Base-by-base conservation (phyloP, 2,797 vertebrate genomes). In the Enteromius fasciolatus region DNA sequence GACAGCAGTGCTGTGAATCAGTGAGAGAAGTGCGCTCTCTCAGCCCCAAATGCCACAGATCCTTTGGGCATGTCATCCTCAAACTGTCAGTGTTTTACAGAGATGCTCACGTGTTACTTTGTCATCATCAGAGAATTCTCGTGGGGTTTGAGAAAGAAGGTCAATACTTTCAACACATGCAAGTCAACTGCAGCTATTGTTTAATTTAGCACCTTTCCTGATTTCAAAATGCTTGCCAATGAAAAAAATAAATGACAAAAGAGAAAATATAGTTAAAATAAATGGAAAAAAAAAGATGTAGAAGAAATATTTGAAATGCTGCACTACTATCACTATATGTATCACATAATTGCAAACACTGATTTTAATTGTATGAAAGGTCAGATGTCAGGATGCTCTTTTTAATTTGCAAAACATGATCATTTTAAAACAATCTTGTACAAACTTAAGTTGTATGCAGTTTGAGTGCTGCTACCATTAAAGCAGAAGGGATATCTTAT, bases 1-100 rank as follows among this genome's bases (percentile, higher is more conserved):
- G 59, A 80, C 76, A 83, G 63, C 46, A 61, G 82, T 39, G 83
- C 54, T 54, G 72, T 41, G 61, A 74, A 64, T 50, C 57, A 80
- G 68, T n/a, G 67, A 83, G 80, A 72, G 81, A 76, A 89, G 88
- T 90, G 90, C 75, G 82, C 87, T 89, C 85, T 90, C 85, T 39
- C 28, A 25, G 36, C 54, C 39, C 44, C 72, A 20, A 69, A 66
- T 63, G 85, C 84, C 86, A 80, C 80, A 88, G 82, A 76, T 57
- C 80, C 75, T 69, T 74, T 77, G 25, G 68, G 85, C 88, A 85
- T 93, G 92, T 92, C 92, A 92, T 88, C 86, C 91, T 88, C 90
- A 90, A 84, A 82, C 86, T 66, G 82, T 85, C 82, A 83, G 72
- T 80, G 68, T 78, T 80, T 83, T 82, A 69, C 80, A 78, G 79